Conservation (phyloP, 35 echinoderm and acorn worm genomes). For the Acanthaster planci region DNA sequence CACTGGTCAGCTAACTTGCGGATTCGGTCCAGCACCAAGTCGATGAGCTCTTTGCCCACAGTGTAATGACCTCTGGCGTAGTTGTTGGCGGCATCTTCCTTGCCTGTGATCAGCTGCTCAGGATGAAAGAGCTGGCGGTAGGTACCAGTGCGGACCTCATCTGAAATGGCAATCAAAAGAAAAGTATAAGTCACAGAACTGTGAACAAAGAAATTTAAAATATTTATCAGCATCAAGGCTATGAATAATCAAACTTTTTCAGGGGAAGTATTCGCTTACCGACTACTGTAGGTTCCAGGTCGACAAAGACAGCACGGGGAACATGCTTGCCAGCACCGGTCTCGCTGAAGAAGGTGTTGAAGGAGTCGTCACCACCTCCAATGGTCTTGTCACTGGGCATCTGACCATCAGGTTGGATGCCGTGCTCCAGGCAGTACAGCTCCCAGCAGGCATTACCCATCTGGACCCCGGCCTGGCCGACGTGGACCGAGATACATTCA, state of each 20-base stretch:
- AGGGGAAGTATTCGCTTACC: constrained; percentile 12
- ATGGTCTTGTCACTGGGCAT: constrained; percentile 25
- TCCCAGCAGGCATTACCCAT: constrained; percentile 6
- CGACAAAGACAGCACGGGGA: constrained; percentile 68
- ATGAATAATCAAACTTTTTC: too few relatives aligned
- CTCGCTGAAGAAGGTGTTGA: constrained; percentile 70
- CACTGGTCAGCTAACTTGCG: constrained; percentile 21
- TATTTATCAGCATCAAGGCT: too few relatives aligned
- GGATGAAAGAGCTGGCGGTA: constrained; percentile 68
- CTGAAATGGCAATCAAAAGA: neutral
- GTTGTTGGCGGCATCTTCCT: constrained; percentile 69
- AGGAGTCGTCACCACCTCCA: constrained; percentile 37
- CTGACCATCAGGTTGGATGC: constrained; percentile 49
- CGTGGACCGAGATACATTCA: constrained; percentile 46
- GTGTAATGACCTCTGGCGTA: constrained; percentile 67
- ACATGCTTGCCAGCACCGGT: constrained; percentile 77
- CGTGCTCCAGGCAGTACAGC: constrained; percentile 34
- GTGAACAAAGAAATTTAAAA: too few relatives aligned
- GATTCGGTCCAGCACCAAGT: neutral
- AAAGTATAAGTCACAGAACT: too few relatives aligned
- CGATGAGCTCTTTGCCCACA: constrained; percentile 22
- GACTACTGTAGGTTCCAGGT: constrained; percentile 69
- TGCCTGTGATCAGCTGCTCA: constrained; percentile 67
- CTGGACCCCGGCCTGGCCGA: constrained; percentile 51
- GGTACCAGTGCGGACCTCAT: constrained; percentile 31